Base-by-base conservation (phyloP, 1,140 invertebrate species). In the Hermetia illucens region DNA sequence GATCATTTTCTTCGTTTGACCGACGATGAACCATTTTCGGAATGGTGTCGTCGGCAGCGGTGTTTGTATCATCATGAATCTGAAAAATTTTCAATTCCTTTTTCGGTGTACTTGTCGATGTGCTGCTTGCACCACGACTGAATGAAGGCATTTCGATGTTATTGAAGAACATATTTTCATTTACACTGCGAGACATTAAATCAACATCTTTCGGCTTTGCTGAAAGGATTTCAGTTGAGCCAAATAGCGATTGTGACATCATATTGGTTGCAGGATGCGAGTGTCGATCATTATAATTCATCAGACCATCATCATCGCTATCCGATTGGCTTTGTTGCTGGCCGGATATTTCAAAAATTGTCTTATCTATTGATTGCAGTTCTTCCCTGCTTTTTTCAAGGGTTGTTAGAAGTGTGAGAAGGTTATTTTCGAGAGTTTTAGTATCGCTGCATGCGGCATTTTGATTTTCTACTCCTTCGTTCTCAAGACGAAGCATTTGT, bases 401-500 rank as follows among this genome's bases (percentile, higher is more conserved):
- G 13, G 32, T 21, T 34, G 22, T 41, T 20, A 38, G 21, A 16
- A 44, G 19, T 9, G 21, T 30, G n/a, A 36, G 33, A 10, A 47
- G 29, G 18, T 45, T 36, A 6, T 33, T 63, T 50, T 80, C 73
- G 1, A 82, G 48, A 34, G 68, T 61, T 54, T 72, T 74, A 2
- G 72, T 73, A 46, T 80, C 75, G 52, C 71, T 70, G 22, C 69
- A 61, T 0, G 75, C 74, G 6, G 69, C 63, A 13, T 62, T 68
- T 24, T 72, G 65, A 24, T 74, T 71, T 41, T 72, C 70, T 17
- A 64, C 65, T 25, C 72, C 70, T 52, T 83, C 77, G 2, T 66
- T 66, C 48, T 81, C 73, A 19, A 86, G 61, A 30, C 79, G 74
- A 35, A 69, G 64, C 29, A 82, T 65, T 46, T 75, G 66, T 13